phyloP scores from a whole-genome alignment of 2,888 invertebrate species.

The Pterostichus madidus region DNA sequence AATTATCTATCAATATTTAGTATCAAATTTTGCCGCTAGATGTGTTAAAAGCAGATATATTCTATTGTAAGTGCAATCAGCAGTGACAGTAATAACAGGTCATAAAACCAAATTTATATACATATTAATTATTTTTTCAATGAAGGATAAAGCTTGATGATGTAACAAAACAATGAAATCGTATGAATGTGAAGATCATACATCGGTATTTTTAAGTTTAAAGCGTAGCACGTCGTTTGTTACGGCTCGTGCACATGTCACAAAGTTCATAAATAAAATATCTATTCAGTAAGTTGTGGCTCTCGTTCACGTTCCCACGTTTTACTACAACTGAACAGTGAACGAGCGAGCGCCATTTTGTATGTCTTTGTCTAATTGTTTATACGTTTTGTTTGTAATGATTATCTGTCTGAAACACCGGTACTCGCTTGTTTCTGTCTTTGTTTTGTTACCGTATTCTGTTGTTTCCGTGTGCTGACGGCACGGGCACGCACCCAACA shows the following conservation, averaged over 20 bases:
- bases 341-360: slow-evolving; percentile 25
- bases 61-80: too few relatives aligned
- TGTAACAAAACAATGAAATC: too few relatives aligned
- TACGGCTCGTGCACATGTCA: background rate
- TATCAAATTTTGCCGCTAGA: too few relatives aligned
- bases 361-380: slow-evolving; percentile 64
- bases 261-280: slow-evolving; percentile 9
- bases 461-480: slow-evolving; percentile 3
- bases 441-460: slow-evolving; percentile 29
- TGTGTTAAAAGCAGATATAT: too few relatives aligned
- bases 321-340: background rate
- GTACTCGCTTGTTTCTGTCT: slow-evolving; percentile 14
- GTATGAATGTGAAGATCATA: too few relatives aligned
- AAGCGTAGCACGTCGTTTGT: slow-evolving; percentile 12
- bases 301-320: slow-evolving; percentile 2
- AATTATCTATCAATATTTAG: too few relatives aligned
- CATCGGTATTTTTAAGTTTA: background rate
- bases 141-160: too few relatives aligned
- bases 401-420: slow-evolving; percentile 64
- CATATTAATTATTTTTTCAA: too few relatives aligned
- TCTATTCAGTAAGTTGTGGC: background rate
- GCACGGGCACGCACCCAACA: too few relatives aligned
- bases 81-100: too few relatives aligned
- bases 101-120: too few relatives aligned
- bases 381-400: slow-evolving; percentile 65